A percentile compares a stretch with the other conserved stretches of the same genome.
Conservation (phyloP, 2,888 invertebrate species). For the Pseudococcus viburni region DNA sequence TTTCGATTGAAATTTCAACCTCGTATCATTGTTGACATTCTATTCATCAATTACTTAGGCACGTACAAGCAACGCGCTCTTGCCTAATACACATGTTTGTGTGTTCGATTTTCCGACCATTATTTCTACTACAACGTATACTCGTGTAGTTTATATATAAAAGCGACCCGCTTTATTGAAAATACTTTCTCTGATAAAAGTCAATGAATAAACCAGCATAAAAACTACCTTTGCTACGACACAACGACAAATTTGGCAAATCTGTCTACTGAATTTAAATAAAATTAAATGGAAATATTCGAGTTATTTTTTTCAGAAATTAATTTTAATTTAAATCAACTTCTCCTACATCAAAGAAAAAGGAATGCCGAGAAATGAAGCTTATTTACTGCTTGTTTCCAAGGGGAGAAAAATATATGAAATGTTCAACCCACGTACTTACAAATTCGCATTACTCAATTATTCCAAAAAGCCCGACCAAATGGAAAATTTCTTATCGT, state of each 20-base stretch:
- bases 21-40: slow-evolving; percentile 2
- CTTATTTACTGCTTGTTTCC: neutral
- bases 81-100: neutral
- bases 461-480: neutral
- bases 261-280: neutral
- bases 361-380: neutral
- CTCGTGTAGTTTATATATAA: too few species aligned
- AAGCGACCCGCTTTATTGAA: too few species aligned
- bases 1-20: slow-evolving; percentile 4
- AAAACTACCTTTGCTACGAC: too few species aligned
- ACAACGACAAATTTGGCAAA: neutral
- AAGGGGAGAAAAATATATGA: neutral
- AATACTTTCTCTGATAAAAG: too few species aligned
- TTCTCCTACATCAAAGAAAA: neutral
- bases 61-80: neutral
- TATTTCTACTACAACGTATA: too few species aligned
- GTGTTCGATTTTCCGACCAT: neutral
- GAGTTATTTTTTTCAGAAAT: neutral
- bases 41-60: neutral
- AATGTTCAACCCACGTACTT: neutral
- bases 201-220: too few species aligned
- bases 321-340: neutral
- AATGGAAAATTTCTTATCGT: neutral
- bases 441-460: neutral
- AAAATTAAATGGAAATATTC: neutral